Evolutionary conservation across 1,140 invertebrate species (phyloP).

Genomic region (Atta colombica): DNA sequence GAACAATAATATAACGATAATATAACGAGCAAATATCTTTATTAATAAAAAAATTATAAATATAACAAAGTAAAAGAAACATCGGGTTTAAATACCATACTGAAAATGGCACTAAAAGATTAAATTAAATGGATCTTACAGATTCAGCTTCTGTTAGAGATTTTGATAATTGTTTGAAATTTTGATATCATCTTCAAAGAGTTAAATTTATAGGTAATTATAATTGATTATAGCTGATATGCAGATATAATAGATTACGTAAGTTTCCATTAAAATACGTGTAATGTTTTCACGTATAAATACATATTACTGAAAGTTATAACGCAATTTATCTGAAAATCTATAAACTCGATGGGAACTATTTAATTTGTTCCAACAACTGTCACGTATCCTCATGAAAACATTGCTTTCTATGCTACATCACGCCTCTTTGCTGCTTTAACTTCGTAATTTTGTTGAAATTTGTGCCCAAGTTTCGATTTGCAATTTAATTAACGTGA

Average conservation of each 20-base stretch:
- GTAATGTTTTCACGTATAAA: not conserved
- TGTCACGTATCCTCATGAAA: constrained; percentile 31
- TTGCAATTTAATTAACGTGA: constrained; percentile 22
- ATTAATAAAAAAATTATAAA: no score
- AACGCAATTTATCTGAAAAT: constrained; percentile 26
- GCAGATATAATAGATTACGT: not conserved
- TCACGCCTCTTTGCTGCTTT: constrained; percentile 9
- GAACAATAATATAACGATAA: no score
- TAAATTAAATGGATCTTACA: no score
- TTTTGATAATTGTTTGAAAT: no score
- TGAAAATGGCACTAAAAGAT: no score
- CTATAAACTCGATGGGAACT: constrained; percentile 31
- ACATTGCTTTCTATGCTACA: not conserved
- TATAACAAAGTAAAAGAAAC: no score
- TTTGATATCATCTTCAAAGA: no score
- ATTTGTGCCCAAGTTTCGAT: not conserved
- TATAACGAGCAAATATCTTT: no score
- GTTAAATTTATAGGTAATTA: not conserved
- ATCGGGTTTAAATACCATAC: no score
- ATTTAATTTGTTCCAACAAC: constrained; percentile 31
- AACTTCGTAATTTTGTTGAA: constrained; percentile 40
- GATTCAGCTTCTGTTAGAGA: no score
- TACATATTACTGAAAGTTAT: constrained; percentile 3
- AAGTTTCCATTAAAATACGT: not conserved
- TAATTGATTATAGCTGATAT: not conserved